phyloP scores from a whole-genome alignment of 2,888 invertebrate genomes.

The Eupithecia vulgata region DNA sequence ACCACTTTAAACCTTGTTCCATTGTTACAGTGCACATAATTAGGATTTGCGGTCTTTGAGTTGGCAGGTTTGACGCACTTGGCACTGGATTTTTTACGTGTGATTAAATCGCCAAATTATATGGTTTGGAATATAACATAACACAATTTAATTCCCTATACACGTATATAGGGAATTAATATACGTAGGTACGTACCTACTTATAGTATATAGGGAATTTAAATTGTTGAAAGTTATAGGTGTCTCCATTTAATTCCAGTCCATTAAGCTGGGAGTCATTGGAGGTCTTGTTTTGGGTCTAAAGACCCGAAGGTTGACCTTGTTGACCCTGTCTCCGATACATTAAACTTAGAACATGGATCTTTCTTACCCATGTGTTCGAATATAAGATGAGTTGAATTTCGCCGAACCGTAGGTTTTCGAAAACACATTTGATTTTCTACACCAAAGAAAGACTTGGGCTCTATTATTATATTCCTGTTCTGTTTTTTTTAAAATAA shows the following conservation, averaged over 20 bases:
- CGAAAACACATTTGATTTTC: too few relatives aligned
- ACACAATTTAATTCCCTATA: too few relatives aligned
- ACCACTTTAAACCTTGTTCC: constrained; percentile 25
- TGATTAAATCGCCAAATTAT: constrained; percentile 2
- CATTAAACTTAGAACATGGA: background rate
- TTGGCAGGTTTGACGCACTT: constrained; percentile 56
- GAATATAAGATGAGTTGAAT: background rate
- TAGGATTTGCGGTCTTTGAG: constrained; percentile 17
- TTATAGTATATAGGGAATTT: too few relatives aligned
- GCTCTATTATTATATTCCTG: too few relatives aligned
- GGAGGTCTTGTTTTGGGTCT: background rate
- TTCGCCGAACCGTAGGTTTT: too few relatives aligned
- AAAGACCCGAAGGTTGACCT: background rate
- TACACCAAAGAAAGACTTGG: too few relatives aligned
- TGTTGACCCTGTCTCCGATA: background rate
- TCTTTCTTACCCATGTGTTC: background rate
- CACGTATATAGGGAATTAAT: too few relatives aligned
- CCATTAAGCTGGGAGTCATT: background rate
- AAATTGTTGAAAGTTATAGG: background rate
- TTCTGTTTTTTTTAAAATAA: too few relatives aligned
- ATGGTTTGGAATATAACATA: background rate
- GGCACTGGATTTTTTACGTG: constrained; percentile 47
- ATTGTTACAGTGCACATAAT: constrained; percentile 12
- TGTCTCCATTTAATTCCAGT: constrained; percentile 1
- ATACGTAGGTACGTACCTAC: too few relatives aligned